phyloP scores from a whole-genome alignment of 2,888 invertebrate genomes.

The Archaeoteleia sp. region DNA sequence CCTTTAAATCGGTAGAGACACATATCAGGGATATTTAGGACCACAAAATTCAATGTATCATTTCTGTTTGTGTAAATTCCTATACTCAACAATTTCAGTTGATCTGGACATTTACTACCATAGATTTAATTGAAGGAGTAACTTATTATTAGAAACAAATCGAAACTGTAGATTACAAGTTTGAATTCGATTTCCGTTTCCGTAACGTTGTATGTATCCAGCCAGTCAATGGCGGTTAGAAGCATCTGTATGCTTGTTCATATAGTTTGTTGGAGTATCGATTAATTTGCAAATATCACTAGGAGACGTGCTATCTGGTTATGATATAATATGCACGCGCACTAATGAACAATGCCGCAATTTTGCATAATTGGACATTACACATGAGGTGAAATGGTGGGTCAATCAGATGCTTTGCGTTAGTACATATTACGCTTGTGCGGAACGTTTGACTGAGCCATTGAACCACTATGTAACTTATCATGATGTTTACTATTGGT shows the following conservation, averaged over 20 bases:
- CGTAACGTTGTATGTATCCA: neutral
- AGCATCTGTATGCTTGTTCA: neutral
- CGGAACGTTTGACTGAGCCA: neutral
- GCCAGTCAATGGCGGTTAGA: conserved; percentile 1
- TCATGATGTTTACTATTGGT: neutral
- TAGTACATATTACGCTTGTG: neutral
- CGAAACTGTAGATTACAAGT: no score
- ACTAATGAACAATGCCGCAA: conserved; percentile 2
- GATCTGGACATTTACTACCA: neutral
- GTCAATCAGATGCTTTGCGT: conserved; percentile 4
- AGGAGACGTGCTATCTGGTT: neutral
- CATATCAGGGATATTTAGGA: no score
- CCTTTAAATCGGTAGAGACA: no score
- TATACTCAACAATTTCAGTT: conserved; percentile 6
- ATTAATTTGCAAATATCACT: conserved; percentile 3
- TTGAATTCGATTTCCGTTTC: neutral
- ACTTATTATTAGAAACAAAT: no score
- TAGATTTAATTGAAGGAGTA: no score
- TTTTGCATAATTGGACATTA: conserved; percentile 10
- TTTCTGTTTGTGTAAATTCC: no score
- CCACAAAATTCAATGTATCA: no score
- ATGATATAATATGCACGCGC: neutral
- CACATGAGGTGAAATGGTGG: conserved; percentile 1
- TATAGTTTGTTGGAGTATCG: conserved; percentile 1
- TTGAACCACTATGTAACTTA: neutral